Evolutionary conservation across 1,140 invertebrate species (phyloP).

Genomic region (Choristoneura fumiferana): DNA sequence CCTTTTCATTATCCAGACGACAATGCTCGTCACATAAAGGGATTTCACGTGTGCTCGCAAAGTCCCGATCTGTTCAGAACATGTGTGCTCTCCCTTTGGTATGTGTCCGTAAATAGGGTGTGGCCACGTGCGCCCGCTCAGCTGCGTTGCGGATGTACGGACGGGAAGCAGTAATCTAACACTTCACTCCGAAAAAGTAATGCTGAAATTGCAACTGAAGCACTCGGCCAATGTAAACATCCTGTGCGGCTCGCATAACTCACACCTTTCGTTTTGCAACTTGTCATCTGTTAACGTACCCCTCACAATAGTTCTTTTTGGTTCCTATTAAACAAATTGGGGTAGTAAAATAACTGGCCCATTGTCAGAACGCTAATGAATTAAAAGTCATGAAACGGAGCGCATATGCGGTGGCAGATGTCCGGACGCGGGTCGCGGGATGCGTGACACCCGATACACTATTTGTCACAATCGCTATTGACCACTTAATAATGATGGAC

Average conservation of each 20-base stretch:
- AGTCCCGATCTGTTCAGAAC: slow-evolving; percentile 73
- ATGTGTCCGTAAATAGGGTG: slow-evolving; percentile 75
- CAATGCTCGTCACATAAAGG: slow-evolving; percentile 73
- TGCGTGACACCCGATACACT: slow-evolving; percentile 58
- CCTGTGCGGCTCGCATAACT: not conserved
- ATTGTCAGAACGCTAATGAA: slow-evolving; percentile 70
- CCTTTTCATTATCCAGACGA: slow-evolving; percentile 71
- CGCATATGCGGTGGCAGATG: slow-evolving; percentile 73
- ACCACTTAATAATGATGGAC: slow-evolving; percentile 22
- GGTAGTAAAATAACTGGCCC: slow-evolving; percentile 44
- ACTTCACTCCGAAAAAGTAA: slow-evolving; percentile 52
- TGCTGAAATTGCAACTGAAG: slow-evolving; percentile 32
- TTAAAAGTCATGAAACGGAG: slow-evolving; percentile 65
- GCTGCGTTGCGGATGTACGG: slow-evolving; percentile 71
- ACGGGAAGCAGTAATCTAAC: slow-evolving; percentile 73
- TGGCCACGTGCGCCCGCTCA: slow-evolving; percentile 74
- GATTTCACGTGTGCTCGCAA: slow-evolving; percentile 76
- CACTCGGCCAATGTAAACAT: slow-evolving; percentile 24
- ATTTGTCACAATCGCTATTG: slow-evolving; percentile 59
- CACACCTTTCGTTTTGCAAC: not conserved
- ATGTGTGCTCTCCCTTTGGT: slow-evolving; percentile 73
- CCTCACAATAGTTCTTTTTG: not conserved
- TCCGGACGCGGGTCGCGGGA: slow-evolving; percentile 64
- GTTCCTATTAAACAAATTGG: slow-evolving; percentile 32
- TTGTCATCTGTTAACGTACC: not conserved